These are phyloP conservation scores for Buathra laborator DNA, from an alignment of 2,888 invertebrate genomes.

Conservation along the genomic window DNA sequence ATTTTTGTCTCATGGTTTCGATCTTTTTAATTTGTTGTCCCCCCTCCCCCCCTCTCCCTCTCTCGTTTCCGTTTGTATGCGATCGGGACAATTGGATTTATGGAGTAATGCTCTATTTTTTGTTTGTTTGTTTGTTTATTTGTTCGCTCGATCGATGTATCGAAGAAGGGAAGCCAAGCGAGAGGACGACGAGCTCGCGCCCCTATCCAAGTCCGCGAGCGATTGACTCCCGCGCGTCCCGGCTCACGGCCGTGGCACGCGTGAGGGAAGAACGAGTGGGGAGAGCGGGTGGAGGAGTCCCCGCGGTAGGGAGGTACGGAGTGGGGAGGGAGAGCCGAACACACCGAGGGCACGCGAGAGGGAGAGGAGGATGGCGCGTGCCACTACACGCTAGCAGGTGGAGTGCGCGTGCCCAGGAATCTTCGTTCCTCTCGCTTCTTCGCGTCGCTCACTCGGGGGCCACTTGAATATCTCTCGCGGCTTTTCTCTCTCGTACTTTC, in stretches of 20 bases:
- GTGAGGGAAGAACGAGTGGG: conserved; percentile 79
- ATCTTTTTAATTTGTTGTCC: background rate
- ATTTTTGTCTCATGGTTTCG: background rate
- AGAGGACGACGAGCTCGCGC: conserved; percentile 73
- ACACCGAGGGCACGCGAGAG: conserved; percentile 73
- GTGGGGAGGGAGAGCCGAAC: conserved; percentile 76
- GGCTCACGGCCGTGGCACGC: conserved; percentile 81
- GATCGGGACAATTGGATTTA: background rate
- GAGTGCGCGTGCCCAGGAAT: conserved; percentile 84
- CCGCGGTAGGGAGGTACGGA: conserved; percentile 74
- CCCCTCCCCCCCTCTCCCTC: background rate
- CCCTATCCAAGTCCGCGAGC: conserved; percentile 83
- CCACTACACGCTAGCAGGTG: conserved; percentile 84
- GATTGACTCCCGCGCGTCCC: conserved; percentile 83
- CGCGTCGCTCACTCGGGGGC: conserved; percentile 39
- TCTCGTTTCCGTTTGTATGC: background rate
- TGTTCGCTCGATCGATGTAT: background rate
- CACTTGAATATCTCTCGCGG: conserved; percentile 64
- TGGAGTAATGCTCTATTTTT: background rate
- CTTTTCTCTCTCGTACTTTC: conserved; percentile 63
- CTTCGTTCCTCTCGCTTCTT: conserved; percentile 64
- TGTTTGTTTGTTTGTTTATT: background rate
- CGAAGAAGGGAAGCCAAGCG: background rate
- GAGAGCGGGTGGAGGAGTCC: conserved; percentile 74
- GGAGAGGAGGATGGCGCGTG: conserved; percentile 82